phyloP scores from a whole-genome alignment of 2,888 invertebrate species.

The Amphipoea lucens region DNA sequence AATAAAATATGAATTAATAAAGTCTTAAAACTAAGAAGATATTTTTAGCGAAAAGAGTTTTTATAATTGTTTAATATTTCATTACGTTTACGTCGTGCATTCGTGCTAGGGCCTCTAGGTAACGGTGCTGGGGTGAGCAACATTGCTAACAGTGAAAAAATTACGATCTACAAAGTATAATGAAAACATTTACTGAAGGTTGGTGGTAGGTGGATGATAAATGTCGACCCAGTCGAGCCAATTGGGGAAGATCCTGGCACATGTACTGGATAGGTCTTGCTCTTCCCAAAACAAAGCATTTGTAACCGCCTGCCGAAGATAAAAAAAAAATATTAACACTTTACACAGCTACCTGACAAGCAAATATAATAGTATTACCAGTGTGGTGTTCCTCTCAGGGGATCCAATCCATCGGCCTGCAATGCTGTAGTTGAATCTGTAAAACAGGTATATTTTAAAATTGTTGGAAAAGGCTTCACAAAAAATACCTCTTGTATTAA shows the following conservation, averaged over 20 bases:
- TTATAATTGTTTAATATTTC: background rate
- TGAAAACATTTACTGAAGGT: constrained; percentile 75
- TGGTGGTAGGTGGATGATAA: constrained; percentile 80
- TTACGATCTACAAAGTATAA: background rate
- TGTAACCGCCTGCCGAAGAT: constrained; percentile 79
- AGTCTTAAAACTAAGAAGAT: background rate
- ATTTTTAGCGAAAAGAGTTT: no score
- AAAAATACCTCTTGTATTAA: background rate
- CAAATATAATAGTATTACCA: constrained; percentile 71
- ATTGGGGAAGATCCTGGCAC: constrained; percentile 79
- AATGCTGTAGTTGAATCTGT: constrained; percentile 84
- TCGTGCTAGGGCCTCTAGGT: background rate
- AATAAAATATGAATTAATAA: background rate
- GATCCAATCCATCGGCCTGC: constrained; percentile 85
- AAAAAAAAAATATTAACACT: background rate
- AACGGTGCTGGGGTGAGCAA: background rate
- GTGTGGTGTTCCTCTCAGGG: constrained; percentile 79
- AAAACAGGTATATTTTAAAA: background rate
- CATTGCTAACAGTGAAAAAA: background rate
- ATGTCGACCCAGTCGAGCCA: constrained; percentile 87
- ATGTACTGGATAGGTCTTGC: constrained; percentile 84
- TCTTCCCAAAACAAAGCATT: constrained; percentile 83
- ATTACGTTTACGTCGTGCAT: background rate
- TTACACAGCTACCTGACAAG: background rate
- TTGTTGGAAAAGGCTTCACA: background rate